phyloP scores from a whole-genome alignment of 2,797 vertebrate genomes.

The Enteromius anoplus region DNA sequence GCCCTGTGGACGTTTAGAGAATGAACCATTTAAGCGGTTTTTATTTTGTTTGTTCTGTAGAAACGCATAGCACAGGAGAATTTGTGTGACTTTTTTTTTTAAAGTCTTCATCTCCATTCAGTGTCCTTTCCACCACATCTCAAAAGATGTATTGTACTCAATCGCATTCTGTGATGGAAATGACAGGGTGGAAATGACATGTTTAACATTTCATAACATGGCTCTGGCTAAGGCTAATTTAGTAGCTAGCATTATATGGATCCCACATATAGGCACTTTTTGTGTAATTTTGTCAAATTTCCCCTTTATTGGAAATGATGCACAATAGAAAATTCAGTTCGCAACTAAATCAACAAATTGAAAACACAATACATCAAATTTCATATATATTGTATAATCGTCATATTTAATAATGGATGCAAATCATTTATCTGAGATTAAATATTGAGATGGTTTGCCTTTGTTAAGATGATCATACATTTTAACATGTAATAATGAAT shows the following conservation, averaged over 20 bases:
- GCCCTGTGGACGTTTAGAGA: not conserved
- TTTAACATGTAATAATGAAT: not conserved
- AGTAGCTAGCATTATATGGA: not conserved
- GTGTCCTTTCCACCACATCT: not conserved
- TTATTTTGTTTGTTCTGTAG: not conserved
- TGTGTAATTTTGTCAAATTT: not conserved
- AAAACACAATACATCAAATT: not conserved
- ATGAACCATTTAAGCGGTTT: not conserved
- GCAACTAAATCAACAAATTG: not conserved
- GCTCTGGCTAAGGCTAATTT: not conserved
- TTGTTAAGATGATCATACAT: not conserved
- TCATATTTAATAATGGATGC: not conserved
- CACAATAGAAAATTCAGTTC: not conserved
- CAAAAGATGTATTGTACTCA: not conserved
- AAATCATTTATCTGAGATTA: not conserved
- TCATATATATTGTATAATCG: not conserved
- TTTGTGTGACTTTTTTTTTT: not conserved
- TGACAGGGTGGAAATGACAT: not conserved
- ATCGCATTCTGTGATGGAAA: not conserved
- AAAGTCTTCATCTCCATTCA: not conserved
- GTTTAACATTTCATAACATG: slow-evolving; percentile 4
- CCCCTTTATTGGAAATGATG: not conserved
- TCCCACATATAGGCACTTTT: not conserved
- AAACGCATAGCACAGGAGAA: not conserved
- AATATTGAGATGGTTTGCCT: not conserved